Conservation (phyloP, 1,140 invertebrate species). For the Monomorium pharaonis region DNA sequence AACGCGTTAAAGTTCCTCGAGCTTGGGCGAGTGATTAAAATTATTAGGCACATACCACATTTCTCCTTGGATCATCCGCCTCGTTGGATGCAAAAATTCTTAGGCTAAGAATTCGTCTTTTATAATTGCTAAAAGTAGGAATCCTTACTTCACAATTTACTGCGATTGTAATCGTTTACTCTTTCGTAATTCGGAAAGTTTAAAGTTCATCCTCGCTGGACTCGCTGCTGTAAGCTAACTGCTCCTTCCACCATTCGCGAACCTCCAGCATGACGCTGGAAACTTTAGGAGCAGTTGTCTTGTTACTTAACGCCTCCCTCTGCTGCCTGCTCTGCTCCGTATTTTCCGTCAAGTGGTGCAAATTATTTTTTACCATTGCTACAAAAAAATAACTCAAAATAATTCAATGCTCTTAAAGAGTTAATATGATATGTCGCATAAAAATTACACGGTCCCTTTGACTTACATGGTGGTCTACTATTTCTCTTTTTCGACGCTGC, state of each 20-base stretch:
- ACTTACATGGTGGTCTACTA: slow-evolving; percentile 87
- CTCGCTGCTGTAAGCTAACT: slow-evolving; percentile 86
- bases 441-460: neutral
- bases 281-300: slow-evolving; percentile 84
- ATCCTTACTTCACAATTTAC: neutral
- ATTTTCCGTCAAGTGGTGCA: slow-evolving; percentile 83
- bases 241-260: slow-evolving; percentile 89
- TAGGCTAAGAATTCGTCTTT: slow-evolving; percentile 40
- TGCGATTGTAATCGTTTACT: neutral
- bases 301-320: slow-evolving; percentile 78
- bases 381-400: slow-evolving; percentile 25
- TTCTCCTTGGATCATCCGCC: neutral
- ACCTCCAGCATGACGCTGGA: slow-evolving; percentile 86
- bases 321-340: slow-evolving; percentile 82
- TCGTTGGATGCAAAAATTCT: slow-evolving; percentile 1
- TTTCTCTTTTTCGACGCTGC: slow-evolving; percentile 88
- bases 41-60: slow-evolving; percentile 57
- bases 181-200: neutral
- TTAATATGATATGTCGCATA: neutral
- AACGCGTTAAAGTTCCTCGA: slow-evolving; percentile 27
- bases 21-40: slow-evolving; percentile 32
- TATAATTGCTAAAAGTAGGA: neutral
- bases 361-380: slow-evolving; percentile 83
- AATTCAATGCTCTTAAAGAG: neutral
- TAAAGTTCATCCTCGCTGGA: slow-evolving; percentile 86